These are phyloP conservation scores for Acomys russatus DNA, from an alignment of 2,797 vertebrate genomes.

Conservation along the genomic window DNA sequence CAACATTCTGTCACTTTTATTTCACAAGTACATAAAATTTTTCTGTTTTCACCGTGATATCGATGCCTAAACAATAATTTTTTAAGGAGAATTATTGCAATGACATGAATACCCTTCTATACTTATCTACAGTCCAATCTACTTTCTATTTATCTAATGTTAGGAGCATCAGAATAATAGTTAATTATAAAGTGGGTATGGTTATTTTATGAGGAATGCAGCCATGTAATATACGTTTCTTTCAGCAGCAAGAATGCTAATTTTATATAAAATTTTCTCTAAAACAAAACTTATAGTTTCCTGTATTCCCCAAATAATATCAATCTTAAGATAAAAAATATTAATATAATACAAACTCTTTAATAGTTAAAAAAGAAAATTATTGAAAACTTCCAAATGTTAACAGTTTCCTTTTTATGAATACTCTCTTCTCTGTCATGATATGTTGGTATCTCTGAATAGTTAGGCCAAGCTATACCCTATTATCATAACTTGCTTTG, in stretches of 20 bases:
- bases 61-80: not conserved
- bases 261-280: not conserved
- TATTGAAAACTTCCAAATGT: not conserved
- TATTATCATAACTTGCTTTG: not conserved
- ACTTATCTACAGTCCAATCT: not conserved
- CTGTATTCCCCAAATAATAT: not conserved
- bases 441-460: not conserved
- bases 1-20: not conserved
- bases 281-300: not conserved
- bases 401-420: not conserved
- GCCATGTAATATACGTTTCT: not conserved
- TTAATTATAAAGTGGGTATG: not conserved
- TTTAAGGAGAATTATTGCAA: not conserved
- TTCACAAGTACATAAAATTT: not conserved
- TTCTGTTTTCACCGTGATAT: not conserved
- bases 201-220: not conserved
- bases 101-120: not conserved
- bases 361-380: not conserved
- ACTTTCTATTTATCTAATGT: not conserved
- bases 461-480: not conserved
- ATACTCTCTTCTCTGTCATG: not conserved
- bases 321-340: not conserved
- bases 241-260: not conserved
- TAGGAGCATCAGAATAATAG: not conserved
- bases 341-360: not conserved